phyloP scores from a whole-genome alignment of 2,888 invertebrate species.

The Copidosoma aretas region DNA sequence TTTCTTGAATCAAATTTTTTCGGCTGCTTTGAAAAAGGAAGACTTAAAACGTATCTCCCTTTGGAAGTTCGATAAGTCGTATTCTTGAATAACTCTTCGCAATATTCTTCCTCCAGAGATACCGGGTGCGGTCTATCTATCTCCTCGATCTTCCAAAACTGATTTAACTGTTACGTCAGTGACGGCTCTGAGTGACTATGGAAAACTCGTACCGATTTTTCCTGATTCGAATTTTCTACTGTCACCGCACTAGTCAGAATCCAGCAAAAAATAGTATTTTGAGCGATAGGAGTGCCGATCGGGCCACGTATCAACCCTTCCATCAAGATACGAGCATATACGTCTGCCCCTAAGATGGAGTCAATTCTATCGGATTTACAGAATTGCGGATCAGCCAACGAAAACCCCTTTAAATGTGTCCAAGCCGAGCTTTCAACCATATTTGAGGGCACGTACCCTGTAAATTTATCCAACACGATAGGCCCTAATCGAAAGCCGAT shows the following conservation, averaged over 20 bases:
- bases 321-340: neutral
- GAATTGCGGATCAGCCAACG: constrained; percentile 8
- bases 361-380: neutral
- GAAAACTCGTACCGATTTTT: too few relatives aligned
- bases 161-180: neutral
- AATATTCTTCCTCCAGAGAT: neutral
- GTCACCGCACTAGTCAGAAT: neutral
- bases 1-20: neutral
- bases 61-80: neutral
- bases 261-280: constrained; percentile 8
- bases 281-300: neutral
- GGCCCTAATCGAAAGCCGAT: neutral
- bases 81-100: neutral
- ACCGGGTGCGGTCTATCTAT: neutral
- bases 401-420: neutral
- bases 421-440: neutral
- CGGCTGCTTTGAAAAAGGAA: neutral
- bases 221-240: too few relatives aligned
- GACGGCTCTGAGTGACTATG: too few relatives aligned
- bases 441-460: neutral
- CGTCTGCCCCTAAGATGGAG: constrained; percentile 1
- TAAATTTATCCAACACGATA: neutral
- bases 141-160: constrained; percentile 14
- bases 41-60: constrained; percentile 5
- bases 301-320: neutral